These are phyloP conservation scores for Argynnis bischoffii DNA, from an alignment of 2,888 invertebrate species.

Conservation along the genomic window DNA sequence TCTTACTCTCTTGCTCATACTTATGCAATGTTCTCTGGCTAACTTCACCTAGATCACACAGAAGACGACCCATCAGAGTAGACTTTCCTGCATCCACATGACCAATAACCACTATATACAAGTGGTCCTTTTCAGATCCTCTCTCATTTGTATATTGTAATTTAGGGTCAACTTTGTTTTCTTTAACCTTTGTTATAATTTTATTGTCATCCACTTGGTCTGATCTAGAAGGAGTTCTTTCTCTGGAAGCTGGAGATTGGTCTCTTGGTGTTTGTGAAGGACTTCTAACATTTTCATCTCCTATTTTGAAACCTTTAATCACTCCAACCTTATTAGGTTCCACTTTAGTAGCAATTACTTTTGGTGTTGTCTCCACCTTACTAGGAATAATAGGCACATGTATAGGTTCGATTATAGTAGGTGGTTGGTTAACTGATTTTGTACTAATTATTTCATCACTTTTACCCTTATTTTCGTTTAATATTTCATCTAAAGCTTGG, in stretches of 20 bases:
- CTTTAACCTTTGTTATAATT: constrained; percentile 70
- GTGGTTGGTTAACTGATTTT: constrained; percentile 49
- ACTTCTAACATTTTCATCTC: constrained; percentile 54
- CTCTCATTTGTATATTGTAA: constrained; percentile 88
- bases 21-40: constrained; percentile 95
- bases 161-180: constrained; percentile 82
- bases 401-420: constrained; percentile 52
- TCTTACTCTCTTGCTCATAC: constrained; percentile 98
- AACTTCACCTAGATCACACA: constrained; percentile 93
- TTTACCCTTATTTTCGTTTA: constrained; percentile 73
- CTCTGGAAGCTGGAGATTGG: constrained; percentile 85
- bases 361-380: constrained; percentile 56
- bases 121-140: constrained; percentile 90
- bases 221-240: constrained; percentile 75
- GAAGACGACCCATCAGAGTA: constrained; percentile 97
- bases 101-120: constrained; percentile 96
- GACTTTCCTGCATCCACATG: constrained; percentile 99
- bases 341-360: constrained; percentile 68
- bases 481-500: constrained; percentile 87
- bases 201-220: constrained; percentile 69
- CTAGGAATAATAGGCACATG: constrained; percentile 51
- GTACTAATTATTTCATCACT: constrained; percentile 41
- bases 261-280: constrained; percentile 83
- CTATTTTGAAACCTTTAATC: constrained; percentile 84
- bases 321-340: constrained; percentile 67